Evolutionary conservation across 2,113 vertebrate genomes (phyloP), one percentile per base, ranked within the genome.

Genomic region (Dolichotis patagonum): DNA sequence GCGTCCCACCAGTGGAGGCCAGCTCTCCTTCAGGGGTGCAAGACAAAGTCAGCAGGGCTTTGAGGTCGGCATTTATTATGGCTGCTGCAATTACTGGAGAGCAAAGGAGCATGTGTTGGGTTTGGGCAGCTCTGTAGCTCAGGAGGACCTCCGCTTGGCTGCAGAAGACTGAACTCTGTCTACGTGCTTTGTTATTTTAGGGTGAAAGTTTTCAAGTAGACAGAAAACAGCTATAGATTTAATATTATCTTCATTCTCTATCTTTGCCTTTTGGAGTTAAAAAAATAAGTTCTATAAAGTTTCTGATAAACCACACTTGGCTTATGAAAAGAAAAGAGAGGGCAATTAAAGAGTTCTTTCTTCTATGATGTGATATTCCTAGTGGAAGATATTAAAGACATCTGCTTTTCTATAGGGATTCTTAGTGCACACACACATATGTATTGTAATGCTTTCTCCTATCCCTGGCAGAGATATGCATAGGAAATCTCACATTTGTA

Each of bases 1-100:
- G 13, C 0, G 0, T 46, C 7, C 28, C 71, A 11, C 19, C 30
- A 26, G 60, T 0, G 32, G 17, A 35, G 30, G 30, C 1, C 9
- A 43, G n/a, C 22, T 84, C 0, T 58, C 41, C 56, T 38, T 92
- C 0, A 0, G 14, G 35, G 60, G 19, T 5, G 56, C 56, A 35
- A 9, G 30, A 54, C 35, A 43, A 82, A 88, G 49, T 67, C 71
- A 90, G 24, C 3, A 58, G 56, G 43, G 30, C 19, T n/a, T 3
- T 0, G 41, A 49, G 67, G 77, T 13, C 35, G 24, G 56, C 30
- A 30, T 60, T 54, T 85, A 58, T 71, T 69, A 77, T 0, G 16
- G 43, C 69, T 65, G 75, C 17, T 19, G 8, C 58, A 5, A 4
- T n/a, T 46, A 63, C 49, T 41, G 73, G 85, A 49, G 11, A 4